Evolutionary conservation across 1,140 invertebrate genomes (phyloP), one percentile per base, ranked within the genome.

Genomic region (Protaetia brevitarsis): DNA sequence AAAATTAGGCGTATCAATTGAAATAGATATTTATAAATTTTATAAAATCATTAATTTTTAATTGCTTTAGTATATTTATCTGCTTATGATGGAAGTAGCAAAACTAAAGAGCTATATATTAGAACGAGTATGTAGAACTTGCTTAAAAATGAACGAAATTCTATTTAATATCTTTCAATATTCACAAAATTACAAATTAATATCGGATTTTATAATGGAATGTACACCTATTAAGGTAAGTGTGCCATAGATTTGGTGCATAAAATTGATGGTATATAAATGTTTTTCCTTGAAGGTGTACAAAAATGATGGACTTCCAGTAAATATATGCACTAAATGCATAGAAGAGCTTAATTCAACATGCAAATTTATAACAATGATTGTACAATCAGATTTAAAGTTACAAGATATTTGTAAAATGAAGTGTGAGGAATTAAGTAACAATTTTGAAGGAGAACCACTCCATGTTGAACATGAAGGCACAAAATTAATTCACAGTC

Each of bases 181-280:
- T 19, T 51, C 41, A 4, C 26, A 8, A 6, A 51, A 51, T 23
- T 23, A 51, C 26, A 51, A 51, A 21, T 51, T 51, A 23, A 51
- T 51, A 51, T 51, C 41, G 2, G 41, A 51, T 19, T 51, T 51
- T 23, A 23, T 51, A 23, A 23, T 51, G 41, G 41, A 51, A 51
- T 51, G 3, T 8, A 51, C 41, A 1, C 26, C 41, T 23, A 23
- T 51, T 23, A 51, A 23, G 13, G 41, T 51, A 19, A 8, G 19
- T 23, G 26, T 45, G 21, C 21, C 7, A 19, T 7, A 13, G 8
- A 13, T 2, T n/a, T 16, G 11, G 2, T 16, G 0, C 2, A 16
- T 41, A 11, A 34, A 37, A n/a, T 5, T 37, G 11, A 4, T 37
- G 11, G 19, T 41, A 5, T 4, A 1, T 41, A 41, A 41, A n/a